phyloP scores from a whole-genome alignment of 2,888 invertebrate genomes.

The Heteropelma amictum region DNA sequence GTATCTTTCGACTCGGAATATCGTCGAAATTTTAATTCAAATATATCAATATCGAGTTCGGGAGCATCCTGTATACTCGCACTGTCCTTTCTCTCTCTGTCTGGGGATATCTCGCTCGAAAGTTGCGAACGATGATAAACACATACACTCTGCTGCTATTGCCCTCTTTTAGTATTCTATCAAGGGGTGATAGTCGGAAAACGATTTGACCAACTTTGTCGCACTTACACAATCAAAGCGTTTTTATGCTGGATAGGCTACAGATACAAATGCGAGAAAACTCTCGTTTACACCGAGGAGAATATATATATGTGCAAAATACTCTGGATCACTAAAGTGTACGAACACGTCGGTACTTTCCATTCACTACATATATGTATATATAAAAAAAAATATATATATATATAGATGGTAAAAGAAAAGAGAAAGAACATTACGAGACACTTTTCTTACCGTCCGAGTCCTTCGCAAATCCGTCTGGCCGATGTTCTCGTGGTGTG shows the following conservation, averaged over 20 bases:
- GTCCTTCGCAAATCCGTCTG: slow-evolving; percentile 77
- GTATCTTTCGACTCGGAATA: too few species aligned
- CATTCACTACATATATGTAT: background rate
- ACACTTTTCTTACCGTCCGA: slow-evolving; percentile 37
- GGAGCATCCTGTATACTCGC: too few species aligned
- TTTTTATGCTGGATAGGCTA: slow-evolving; percentile 52
- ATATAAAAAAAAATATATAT: background rate
- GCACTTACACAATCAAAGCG: slow-evolving; percentile 56
- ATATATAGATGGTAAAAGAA: background rate
- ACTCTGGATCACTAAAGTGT: background rate
- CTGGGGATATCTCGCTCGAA: too few species aligned
- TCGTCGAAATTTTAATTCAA: too few species aligned
- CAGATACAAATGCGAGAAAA: slow-evolving; percentile 52
- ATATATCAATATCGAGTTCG: too few species aligned
- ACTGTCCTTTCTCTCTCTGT: too few species aligned
- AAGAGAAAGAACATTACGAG: slow-evolving; percentile 19
- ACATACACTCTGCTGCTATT: background rate
- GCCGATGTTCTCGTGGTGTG: slow-evolving; percentile 66
- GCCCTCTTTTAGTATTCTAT: slow-evolving; percentile 70
- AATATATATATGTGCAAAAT: slow-evolving; percentile 3
- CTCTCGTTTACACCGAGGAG: background rate
- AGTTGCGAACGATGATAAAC: background rate
- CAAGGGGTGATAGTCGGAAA: slow-evolving; percentile 68
- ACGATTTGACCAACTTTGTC: slow-evolving; percentile 75
- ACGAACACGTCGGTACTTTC: background rate